These are phyloP conservation scores for Eriocheir sinensis DNA, from an alignment of 1,140 invertebrate species.

Conservation along the genomic window DNA sequence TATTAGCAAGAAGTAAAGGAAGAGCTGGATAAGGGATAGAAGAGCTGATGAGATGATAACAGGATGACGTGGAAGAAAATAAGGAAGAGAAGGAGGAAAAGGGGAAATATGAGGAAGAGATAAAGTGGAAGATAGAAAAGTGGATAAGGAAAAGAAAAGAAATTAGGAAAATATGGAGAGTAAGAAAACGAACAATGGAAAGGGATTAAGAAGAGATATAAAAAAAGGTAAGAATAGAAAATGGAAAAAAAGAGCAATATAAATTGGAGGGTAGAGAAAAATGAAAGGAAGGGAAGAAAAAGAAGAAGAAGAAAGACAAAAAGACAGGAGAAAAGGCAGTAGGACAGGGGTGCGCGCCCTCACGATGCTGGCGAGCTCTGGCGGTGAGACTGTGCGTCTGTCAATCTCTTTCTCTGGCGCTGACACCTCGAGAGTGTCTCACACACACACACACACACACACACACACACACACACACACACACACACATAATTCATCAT, in stretches of 20 bases:
- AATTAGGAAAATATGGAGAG: too few relatives aligned
- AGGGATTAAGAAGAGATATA: too few relatives aligned
- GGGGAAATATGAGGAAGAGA: neutral
- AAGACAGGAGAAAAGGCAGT: neutral
- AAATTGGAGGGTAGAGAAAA: neutral
- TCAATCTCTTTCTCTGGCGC: neutral
- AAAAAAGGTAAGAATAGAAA: too few relatives aligned
- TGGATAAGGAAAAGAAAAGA: too few relatives aligned
- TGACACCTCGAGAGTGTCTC: neutral
- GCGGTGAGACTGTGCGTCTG: too few relatives aligned
- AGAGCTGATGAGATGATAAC: too few relatives aligned
- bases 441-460: neutral
- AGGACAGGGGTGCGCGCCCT: neutral
- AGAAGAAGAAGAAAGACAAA: neutral
- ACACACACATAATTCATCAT: too few relatives aligned
- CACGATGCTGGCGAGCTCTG: neutral
- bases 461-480: neutral
- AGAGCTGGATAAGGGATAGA: too few relatives aligned
- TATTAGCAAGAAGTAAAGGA: too few relatives aligned
- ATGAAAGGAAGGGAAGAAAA: neutral
- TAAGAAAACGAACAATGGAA: too few relatives aligned
- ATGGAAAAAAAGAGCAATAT: too few relatives aligned
- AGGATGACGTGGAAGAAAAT: neutral
- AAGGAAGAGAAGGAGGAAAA: neutral
- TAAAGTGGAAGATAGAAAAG: neutral